Evolutionary conservation across 2,797 vertebrate genomes (phyloP), one percentile per base, ranked within the genome.

Genomic region (Phyllotis vaccarum): DNA sequence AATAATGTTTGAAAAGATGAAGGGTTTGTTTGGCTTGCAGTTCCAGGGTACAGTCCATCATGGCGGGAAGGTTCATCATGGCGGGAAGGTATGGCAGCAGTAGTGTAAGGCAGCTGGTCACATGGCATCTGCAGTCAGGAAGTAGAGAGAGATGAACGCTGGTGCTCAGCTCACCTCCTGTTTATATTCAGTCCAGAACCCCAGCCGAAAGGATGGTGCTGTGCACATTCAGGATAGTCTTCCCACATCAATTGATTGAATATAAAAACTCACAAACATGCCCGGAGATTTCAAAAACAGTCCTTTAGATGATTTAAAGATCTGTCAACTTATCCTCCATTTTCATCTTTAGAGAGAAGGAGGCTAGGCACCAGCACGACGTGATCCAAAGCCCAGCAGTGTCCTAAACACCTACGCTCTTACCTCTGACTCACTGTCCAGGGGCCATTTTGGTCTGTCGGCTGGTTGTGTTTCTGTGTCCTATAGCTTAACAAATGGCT

Each of bases 381-480:
- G 16, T 10, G 46, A 49, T 49, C 75, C n/a, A 22, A 56, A 46
- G 22, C n/a, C 10, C 0, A 46, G 46, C 13, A 1, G 40, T 3
- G 11, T n/a, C 19, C 60, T 54, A 10, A 80, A 78, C 46, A 37
- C 29, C 27, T 29, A 27, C 2, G 0, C 68, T 46, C 12, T 64
- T 16, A 6, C 3, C 24, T 24, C 37, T 72, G 11, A 40, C 70
- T 72, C 70, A 72, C 24, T 4, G 0, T 0, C 2, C 52, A 49
- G 21, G 70, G 2, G 0, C 21, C 5, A 0, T 27, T 31, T 76
- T 43, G 31, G 31, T 34, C 72, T 56, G 1, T 2, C 24, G 2
- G 1, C 46, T 17, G 16, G 16, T 1, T 1, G 54, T 31, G 46
- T 46, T 54, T 19, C 46, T 52, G 29, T 52, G 72, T 43, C 72